Evolutionary conservation across 2,888 invertebrate genomes (phyloP).

Genomic region (Drosophila bunnanda): DNA sequence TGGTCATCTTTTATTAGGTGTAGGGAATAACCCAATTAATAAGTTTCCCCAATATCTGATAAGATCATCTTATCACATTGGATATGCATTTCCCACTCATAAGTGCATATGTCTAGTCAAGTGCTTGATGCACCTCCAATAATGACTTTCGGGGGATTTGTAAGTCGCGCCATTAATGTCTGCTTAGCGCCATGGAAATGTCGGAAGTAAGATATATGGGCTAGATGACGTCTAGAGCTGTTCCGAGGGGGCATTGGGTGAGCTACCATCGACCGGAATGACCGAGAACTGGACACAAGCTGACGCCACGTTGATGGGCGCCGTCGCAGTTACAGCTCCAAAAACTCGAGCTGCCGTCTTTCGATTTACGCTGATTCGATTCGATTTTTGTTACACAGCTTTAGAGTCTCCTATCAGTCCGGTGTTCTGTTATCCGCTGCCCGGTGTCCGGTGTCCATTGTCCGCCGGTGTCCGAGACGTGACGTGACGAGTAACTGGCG

Average conservation of each 20-base stretch:
- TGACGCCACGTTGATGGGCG: slow-evolving; percentile 65
- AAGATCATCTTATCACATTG: slow-evolving; percentile 1
- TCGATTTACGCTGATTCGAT: slow-evolving; percentile 30
- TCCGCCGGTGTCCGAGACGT: slow-evolving; percentile 52
- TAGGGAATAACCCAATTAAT: neutral
- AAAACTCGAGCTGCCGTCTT: slow-evolving; percentile 29
- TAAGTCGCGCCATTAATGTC: slow-evolving; percentile 47
- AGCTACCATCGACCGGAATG: slow-evolving; percentile 35
- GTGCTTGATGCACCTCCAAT: slow-evolving; percentile 13
- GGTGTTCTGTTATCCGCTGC: slow-evolving; percentile 19
- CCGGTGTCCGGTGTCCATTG: slow-evolving; percentile 24
- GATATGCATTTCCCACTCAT: neutral
- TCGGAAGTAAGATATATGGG: slow-evolving; percentile 64
- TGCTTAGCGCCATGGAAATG: slow-evolving; percentile 53
- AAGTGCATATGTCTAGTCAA: slow-evolving; percentile 24
- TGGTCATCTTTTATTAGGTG: neutral
- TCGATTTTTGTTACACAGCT: slow-evolving; percentile 50
- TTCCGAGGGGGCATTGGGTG: neutral
- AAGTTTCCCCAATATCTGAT: neutral
- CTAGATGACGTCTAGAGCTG: slow-evolving; percentile 45
- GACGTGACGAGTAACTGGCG: slow-evolving; percentile 79
- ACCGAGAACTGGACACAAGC: slow-evolving; percentile 48
- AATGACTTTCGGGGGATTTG: slow-evolving; percentile 25
- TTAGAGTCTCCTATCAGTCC: slow-evolving; percentile 57
- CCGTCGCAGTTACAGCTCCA: slow-evolving; percentile 52